A percentile compares a stretch with the other conserved stretches of the same genome.
These are phyloP conservation scores for Physeter macrocephalus DNA, from an alignment of 2,113 vertebrate species.

Conservation along the genomic window DNA sequence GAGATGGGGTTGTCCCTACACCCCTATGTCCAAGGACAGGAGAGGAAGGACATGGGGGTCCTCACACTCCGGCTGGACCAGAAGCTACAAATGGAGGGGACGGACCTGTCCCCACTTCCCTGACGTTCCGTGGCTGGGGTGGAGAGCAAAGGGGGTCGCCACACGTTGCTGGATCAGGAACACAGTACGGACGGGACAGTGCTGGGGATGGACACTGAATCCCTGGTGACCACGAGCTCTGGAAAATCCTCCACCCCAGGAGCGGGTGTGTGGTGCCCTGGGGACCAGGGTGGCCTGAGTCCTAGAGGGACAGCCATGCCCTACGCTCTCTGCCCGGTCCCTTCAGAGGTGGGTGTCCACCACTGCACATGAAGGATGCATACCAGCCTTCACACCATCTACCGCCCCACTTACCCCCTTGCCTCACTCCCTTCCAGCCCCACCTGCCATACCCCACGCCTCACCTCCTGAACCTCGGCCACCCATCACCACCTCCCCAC, in stretches of 20 bases:
- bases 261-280: no score
- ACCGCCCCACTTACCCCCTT: no score
- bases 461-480: not conserved
- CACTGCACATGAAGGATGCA: not conserved
- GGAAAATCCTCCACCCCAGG: not conserved
- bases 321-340: no score
- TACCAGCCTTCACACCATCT: not conserved
- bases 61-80: no score
- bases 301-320: not conserved
- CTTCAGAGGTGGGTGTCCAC: not conserved
- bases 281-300: not conserved
- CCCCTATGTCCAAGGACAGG: no score
- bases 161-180: not conserved
- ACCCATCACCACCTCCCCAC: no score
- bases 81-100: no score
- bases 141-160: no score
- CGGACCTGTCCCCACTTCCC: no score
- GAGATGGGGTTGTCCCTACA: not conserved
- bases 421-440: no score
- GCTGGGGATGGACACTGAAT: not conserved
- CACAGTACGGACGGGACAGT: not conserved
- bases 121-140: no score
- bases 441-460: not conserved
- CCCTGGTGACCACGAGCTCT: not conserved
- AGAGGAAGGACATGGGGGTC: not conserved